phyloP scores from a whole-genome alignment of 2,113 vertebrate genomes.

The Amphilophus citrinellus region DNA sequence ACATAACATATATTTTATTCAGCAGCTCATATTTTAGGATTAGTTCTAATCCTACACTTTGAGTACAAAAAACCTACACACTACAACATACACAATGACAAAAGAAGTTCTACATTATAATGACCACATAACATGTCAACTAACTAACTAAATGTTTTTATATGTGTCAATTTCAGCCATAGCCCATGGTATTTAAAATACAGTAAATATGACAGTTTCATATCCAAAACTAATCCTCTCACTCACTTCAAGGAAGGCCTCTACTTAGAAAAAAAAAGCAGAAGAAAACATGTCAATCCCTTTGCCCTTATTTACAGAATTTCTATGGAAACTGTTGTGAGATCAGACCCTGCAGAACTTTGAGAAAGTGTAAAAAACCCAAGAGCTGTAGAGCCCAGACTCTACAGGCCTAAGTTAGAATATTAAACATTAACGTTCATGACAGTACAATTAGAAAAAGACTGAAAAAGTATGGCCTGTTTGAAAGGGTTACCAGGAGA shows the following conservation, averaged over 20 bases:
- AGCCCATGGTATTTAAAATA: not conserved
- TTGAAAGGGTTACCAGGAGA: not conserved
- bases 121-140: not conserved
- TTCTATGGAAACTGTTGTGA: not conserved
- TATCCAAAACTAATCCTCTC: not conserved
- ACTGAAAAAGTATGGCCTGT: not conserved
- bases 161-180: not conserved
- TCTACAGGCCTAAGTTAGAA: not conserved
- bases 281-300: not conserved
- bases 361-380: not conserved
- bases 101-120: not conserved
- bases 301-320: not conserved
- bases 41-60: not conserved
- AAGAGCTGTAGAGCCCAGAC: not conserved
- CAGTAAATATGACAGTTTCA: too few species aligned
- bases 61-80: not conserved
- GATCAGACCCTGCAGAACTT: fast-evolving
- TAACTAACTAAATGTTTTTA: not conserved
- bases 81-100: not conserved
- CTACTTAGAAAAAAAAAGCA: not conserved
- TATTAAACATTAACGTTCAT: not conserved
- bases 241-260: too few species aligned
- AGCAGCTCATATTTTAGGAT: fast-evolving
- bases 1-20: not conserved
- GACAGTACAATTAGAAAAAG: not conserved